Evolutionary conservation across 1,140 invertebrate species (phyloP).

Genomic region (Meloidogyne exigua): DNA sequence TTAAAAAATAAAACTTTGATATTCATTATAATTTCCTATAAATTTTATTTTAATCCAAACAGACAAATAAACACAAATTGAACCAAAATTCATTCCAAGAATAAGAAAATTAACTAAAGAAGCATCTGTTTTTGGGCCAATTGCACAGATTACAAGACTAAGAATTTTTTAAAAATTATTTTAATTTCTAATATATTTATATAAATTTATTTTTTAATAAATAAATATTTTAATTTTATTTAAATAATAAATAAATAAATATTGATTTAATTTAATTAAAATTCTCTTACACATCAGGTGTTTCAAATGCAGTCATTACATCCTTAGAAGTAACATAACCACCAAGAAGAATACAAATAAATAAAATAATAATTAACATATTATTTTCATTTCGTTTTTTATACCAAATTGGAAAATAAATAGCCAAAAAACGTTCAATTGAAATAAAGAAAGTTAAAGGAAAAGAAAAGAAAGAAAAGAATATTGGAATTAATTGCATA

Average conservation of each 20-base stretch:
- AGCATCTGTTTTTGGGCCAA: conserved; percentile 9
- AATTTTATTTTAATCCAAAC: conserved; percentile 8
- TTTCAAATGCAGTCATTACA: neutral
- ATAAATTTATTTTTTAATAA: too few species aligned
- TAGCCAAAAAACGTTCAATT: neutral
- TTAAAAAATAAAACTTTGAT: neutral
- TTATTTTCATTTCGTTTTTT: conserved; percentile 11
- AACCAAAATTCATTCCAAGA: conserved; percentile 12
- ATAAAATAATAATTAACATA: neutral
- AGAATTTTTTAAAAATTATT: neutral
- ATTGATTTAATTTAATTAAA: neutral
- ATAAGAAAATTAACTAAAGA: conserved; percentile 9
- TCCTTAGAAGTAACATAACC: neutral
- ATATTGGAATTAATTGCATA: conserved; percentile 16
- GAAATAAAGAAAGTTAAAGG: conserved; percentile 9
- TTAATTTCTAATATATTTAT: too few species aligned
- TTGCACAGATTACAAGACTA: neutral
- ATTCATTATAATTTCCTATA: neutral
- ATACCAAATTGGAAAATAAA: conserved; percentile 11
- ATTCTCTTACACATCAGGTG: neutral
- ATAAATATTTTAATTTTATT: too few species aligned
- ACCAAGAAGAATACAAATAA: neutral
- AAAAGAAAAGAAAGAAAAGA: conserved; percentile 1
- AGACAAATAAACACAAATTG: neutral
- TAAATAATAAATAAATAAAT: too few species aligned